Conservation (phyloP, 1,140 invertebrate genomes). For the Archivesica marissinica region DNA sequence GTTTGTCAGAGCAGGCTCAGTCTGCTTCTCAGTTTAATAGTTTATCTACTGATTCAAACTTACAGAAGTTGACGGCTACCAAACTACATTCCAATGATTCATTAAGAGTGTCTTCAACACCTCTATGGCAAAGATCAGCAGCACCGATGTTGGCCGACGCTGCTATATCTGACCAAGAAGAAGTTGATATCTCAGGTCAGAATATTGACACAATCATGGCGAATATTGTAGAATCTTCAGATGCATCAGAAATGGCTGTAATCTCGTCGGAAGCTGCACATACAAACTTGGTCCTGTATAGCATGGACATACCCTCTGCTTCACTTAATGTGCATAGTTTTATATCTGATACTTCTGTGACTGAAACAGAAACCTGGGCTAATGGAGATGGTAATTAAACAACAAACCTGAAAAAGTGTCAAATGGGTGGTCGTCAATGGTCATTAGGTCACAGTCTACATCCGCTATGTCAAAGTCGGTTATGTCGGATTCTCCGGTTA, state of each 20-base stretch:
- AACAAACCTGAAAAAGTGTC: too few species aligned
- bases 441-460: too few species aligned
- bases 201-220: constrained; percentile 45
- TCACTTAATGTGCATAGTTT: neutral
- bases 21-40: neutral
- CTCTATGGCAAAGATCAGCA: neutral
- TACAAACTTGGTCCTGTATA: constrained; percentile 28
- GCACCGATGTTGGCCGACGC: constrained; percentile 20
- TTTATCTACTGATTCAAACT: neutral
- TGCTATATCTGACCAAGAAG: neutral
- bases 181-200: constrained; percentile 34
- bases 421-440: too few species aligned
- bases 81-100: neutral
- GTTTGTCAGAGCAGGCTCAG: neutral
- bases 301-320: neutral
- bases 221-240: constrained; percentile 19
- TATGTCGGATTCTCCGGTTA: too few species aligned
- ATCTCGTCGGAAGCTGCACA: neutral
- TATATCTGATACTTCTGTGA: neutral
- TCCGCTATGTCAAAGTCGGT: too few species aligned
- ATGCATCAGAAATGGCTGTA: constrained; percentile 28
- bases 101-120: neutral
- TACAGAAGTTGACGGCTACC: neutral
- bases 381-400: neutral
- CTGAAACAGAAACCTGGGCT: neutral